Conservation (phyloP, 2,797 vertebrate genomes). For the Spondyliosoma cantharus region DNA sequence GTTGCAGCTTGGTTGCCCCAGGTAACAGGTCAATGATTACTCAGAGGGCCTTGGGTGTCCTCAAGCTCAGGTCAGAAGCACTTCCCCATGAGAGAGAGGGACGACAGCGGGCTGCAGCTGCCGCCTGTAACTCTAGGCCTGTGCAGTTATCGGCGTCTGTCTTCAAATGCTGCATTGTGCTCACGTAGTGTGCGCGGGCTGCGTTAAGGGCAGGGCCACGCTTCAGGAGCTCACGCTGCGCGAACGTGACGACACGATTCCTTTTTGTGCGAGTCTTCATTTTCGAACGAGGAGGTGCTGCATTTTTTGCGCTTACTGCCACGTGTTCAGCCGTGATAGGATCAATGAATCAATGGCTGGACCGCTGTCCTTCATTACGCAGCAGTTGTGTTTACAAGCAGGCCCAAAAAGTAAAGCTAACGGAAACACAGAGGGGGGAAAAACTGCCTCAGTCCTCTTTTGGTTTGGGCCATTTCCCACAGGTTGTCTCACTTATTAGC, state of each 20-base stretch:
- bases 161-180: slow-evolving; percentile 50
- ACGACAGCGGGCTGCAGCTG: slow-evolving; percentile 61
- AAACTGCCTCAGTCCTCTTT: slow-evolving; percentile 46
- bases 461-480: slow-evolving; percentile 69
- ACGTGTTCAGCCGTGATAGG: slow-evolving; percentile 19
- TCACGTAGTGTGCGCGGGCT: slow-evolving; percentile 23
- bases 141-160: slow-evolving; percentile 43
- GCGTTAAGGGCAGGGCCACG: slow-evolving; percentile 15
- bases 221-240: slow-evolving; percentile 19
- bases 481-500: slow-evolving; percentile 75
- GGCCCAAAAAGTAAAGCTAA: slow-evolving; percentile 21
- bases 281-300: background rate
- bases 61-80: slow-evolving; percentile 73
- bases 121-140: slow-evolving; percentile 53
- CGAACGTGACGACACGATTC: background rate
- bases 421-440: slow-evolving; percentile 33
- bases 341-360: slow-evolving; percentile 45
- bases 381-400: slow-evolving; percentile 36
- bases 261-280: background rate
- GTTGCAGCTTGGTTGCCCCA: slow-evolving; percentile 72
- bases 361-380: slow-evolving; percentile 20
- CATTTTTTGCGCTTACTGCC: slow-evolving; percentile 1
- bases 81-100: slow-evolving; percentile 61
- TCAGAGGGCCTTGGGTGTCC: slow-evolving; percentile 73
- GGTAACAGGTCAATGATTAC: slow-evolving; percentile 85